Percentiles rank a stretch among this genome's conserved stretches.
phyloP scores from a whole-genome alignment of 2,113 vertebrate species.

The Trogon melanurus region DNA sequence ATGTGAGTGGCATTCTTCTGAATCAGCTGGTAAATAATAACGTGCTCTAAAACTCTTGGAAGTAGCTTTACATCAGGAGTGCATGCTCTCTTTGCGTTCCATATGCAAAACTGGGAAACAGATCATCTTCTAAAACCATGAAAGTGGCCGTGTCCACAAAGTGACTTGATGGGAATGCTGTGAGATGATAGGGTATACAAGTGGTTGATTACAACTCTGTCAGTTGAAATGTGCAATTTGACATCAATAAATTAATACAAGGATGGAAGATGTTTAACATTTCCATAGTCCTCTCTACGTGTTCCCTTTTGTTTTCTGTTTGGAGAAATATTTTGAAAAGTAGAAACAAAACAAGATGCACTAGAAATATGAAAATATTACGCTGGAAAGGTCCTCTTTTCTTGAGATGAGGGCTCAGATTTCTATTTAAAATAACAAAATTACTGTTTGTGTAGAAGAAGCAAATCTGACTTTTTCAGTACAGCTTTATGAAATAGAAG shows the following conservation, averaged over 20 bases:
- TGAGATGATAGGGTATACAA: not conserved
- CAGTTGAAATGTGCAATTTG: not conserved
- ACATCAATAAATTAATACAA: not conserved
- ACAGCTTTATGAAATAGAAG: not conserved
- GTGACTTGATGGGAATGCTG: not conserved
- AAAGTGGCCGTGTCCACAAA: not conserved
- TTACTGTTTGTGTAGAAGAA: not conserved
- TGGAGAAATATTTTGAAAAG: not conserved
- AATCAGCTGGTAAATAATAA: not conserved
- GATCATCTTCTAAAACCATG: not conserved
- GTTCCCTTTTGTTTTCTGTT: not conserved
- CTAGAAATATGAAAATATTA: not conserved
- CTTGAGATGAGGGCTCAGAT: not conserved
- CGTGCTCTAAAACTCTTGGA: not conserved
- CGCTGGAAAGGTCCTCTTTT: not conserved
- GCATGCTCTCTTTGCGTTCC: not conserved
- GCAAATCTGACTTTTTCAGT: not conserved
- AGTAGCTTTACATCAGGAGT: not conserved
- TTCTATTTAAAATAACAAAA: not conserved
- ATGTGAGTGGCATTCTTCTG: not conserved
- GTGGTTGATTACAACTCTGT: not conserved
- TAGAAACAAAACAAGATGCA: not conserved
- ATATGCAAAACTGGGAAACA: not conserved
- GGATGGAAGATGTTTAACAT: not conserved
- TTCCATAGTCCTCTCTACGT: not conserved